Evolutionary conservation across 1,140 invertebrate species (phyloP).

Genomic region (Pseudomyrmex flavicornis): DNA sequence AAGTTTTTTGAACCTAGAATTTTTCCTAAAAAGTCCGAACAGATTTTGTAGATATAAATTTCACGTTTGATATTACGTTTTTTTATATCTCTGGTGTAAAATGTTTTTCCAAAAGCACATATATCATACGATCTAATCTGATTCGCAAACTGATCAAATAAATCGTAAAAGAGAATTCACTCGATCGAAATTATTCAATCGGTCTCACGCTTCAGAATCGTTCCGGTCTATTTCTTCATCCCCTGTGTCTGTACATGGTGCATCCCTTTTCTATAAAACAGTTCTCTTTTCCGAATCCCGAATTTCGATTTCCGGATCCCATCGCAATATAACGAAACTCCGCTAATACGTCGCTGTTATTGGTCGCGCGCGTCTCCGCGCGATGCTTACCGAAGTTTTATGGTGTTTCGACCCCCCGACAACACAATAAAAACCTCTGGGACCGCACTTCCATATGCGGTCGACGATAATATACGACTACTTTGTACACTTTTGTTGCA

Average conservation of each 20-base stretch:
- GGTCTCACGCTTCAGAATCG: background rate
- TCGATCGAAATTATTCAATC: background rate
- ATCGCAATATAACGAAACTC: slow-evolving; percentile 37
- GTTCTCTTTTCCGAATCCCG: background rate
- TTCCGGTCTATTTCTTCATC: slow-evolving; percentile 55
- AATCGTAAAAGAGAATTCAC: background rate
- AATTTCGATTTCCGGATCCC: background rate
- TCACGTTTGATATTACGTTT: background rate
- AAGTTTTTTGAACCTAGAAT: no score
- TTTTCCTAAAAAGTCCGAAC: no score
- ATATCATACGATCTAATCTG: background rate
- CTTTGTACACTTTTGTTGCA: slow-evolving; percentile 6
- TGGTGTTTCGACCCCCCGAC: background rate
- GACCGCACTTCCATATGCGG: slow-evolving; percentile 9
- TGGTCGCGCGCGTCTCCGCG: slow-evolving; percentile 13
- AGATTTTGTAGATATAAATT: no score
- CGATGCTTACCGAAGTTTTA: slow-evolving; percentile 64
- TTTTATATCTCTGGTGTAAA: background rate
- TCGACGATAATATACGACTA: slow-evolving; percentile 6
- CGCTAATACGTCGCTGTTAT: slow-evolving; percentile 60
- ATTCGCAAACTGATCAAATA: no score
- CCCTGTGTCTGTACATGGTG: slow-evolving; percentile 1
- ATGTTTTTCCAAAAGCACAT: background rate
- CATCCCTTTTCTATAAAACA: slow-evolving; percentile 1
- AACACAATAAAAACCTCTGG: slow-evolving; percentile 23